Conservation (phyloP, 2,888 invertebrate species). For the Celastrina argiolus region DNA sequence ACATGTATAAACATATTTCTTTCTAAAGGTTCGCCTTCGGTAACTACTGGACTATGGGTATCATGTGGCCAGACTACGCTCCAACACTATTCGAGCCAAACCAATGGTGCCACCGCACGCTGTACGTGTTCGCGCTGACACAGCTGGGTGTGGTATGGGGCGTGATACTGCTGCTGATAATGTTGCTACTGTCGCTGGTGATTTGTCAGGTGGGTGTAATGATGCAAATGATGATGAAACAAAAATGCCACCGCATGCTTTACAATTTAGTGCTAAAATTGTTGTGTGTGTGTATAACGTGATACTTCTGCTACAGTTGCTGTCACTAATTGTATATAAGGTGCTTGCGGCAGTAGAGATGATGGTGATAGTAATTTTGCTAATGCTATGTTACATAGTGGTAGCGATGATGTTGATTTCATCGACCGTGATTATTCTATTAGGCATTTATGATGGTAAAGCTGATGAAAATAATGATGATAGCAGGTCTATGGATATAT, state of each 20-base stretch:
- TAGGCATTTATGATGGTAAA: no score
- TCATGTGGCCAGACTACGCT: slow-evolving; percentile 87
- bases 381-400: neutral
- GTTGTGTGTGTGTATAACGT: neutral
- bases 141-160: slow-evolving; percentile 85
- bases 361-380: neutral
- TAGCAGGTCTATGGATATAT: no score
- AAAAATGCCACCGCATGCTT: no score
- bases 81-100: slow-evolving; percentile 86
- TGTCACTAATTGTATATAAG: neutral
- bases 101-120: slow-evolving; percentile 86
- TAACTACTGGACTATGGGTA: slow-evolving; percentile 87
- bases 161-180: slow-evolving; percentile 74
- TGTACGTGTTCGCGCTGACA: slow-evolving; percentile 86
- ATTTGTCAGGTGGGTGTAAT: slow-evolving; percentile 77
- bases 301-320: neutral
- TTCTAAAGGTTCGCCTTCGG: slow-evolving; percentile 81
- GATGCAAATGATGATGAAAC: neutral
- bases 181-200: slow-evolving; percentile 79
- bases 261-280: no score
- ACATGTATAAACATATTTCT: neutral
- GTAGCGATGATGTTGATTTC: neutral
- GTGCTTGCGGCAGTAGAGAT: neutral
- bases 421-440: no score
- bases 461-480: neutral